Evolutionary conservation across 1,140 invertebrate species (phyloP), one percentile per base, ranked within the genome.

Genomic region (Helicoverpa armigera): DNA sequence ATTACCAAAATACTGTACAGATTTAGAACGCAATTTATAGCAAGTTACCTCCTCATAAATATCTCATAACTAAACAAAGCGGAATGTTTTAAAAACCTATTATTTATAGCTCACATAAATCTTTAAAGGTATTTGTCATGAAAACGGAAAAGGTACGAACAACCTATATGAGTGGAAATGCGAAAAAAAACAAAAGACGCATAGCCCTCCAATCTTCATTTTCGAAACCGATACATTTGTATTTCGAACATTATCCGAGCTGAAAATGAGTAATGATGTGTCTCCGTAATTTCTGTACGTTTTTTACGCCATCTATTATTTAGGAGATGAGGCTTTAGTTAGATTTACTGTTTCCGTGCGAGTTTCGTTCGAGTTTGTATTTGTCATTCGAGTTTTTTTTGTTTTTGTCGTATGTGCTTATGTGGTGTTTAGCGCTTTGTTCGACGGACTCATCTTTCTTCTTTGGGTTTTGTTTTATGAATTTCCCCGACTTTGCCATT

Each of bases 301-400:
- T 87, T 87, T 84, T 90, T 87, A 79, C 81, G 35, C 85, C 88
- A 90, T 91, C 88, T 85, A 87, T 90, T 90, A 91, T 91, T 90
- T 89, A 89, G 83, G 83, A 83, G 50, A 79, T 23, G 50, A 77
- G 80, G 86, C 86, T 87, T 91, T 89, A 88, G 82, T 63, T 84
- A 88, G 88, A 89, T 89, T 89, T 88, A 88, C 87, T 80, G 87
- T 85, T 88, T 88, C 78, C 85, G 84, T 82, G 79, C 75, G 84
- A 79, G 61, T n/a, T 77, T 16, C 70, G 51, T 35, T 58, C 56
- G 80, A 80, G 79, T 85, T 85, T 65, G 80, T 70, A 75, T 87
- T 75, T 83, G 77, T 82, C 83, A 84, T 80, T 58, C 77, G 79
- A 82, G 61, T 80, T 83, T 79, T 74, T 43, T 43, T 43, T 43